A percentile compares a stretch with the other conserved stretches of the same genome.
phyloP scores from a whole-genome alignment of 2,797 vertebrate genomes.

The Astyanax mexicanus region DNA sequence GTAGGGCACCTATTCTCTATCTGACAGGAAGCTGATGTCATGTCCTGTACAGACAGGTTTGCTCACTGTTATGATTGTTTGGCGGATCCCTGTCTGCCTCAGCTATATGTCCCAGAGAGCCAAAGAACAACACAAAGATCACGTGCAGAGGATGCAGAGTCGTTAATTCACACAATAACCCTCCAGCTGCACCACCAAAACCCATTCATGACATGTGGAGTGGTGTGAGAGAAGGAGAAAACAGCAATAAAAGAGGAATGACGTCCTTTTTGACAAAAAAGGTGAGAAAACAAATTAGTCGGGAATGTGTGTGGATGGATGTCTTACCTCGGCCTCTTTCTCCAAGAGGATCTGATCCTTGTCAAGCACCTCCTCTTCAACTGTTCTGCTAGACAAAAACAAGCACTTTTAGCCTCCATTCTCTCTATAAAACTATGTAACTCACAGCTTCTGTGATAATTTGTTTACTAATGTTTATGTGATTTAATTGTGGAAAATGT shows the following conservation, averaged over 20 bases:
- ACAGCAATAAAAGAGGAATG: background rate
- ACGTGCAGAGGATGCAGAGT: slow-evolving; percentile 14
- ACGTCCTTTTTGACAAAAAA: background rate
- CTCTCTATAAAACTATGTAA: too few species aligned
- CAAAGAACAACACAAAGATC: slow-evolving; percentile 47
- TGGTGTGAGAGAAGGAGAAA: background rate
- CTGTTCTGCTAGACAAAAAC: slow-evolving; percentile 73
- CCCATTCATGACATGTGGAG: background rate
- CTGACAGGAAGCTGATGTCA: slow-evolving; percentile 68
- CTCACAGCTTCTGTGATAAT: too few species aligned
- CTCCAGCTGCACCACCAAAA: background rate
- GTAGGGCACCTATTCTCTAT: slow-evolving; percentile 49
- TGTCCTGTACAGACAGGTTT: slow-evolving; percentile 63
- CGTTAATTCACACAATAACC: background rate
- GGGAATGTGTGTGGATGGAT: background rate
- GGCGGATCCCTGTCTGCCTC: slow-evolving; percentile 28
- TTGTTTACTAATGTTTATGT: too few species aligned
- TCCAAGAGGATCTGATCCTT: slow-evolving; percentile 94
- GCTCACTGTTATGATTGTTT: slow-evolving; percentile 67
- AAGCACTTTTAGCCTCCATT: background rate
- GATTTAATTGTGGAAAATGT: too few species aligned
- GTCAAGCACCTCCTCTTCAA: slow-evolving; percentile 90
- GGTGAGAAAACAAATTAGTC: background rate
- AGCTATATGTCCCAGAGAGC: slow-evolving; percentile 25
- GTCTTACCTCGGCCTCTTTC: slow-evolving; percentile 91